phyloP scores from a whole-genome alignment of 2,888 invertebrate species.

The Ectemnius cavifrons region DNA sequence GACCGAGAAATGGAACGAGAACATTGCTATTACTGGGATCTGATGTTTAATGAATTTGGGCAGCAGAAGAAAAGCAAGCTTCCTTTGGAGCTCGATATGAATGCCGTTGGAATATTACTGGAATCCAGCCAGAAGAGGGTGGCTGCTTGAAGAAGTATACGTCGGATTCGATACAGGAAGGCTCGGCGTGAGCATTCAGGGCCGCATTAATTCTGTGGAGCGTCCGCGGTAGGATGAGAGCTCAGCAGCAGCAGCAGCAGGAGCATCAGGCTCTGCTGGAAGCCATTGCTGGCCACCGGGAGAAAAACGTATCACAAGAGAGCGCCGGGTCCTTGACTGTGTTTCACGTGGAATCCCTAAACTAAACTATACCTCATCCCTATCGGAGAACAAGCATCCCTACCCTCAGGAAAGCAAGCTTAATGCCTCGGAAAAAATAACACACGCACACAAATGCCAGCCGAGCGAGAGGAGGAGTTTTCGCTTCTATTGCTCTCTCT shows the following conservation, averaged over 20 bases:
- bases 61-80: not conserved
- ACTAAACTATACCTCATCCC: slow-evolving; percentile 71
- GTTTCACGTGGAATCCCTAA: slow-evolving; percentile 69
- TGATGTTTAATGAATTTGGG: not conserved
- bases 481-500: too few species aligned
- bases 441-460: slow-evolving; percentile 66
- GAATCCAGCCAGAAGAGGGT: not conserved
- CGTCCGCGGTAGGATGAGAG: not conserved
- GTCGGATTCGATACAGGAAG: not conserved
- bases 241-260: too few species aligned
- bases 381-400: slow-evolving; percentile 64
- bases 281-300: slow-evolving; percentile 40
- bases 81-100: not conserved
- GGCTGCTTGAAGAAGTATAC: slow-evolving; percentile 1
- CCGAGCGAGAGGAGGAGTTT: not conserved
- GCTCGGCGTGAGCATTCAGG: slow-evolving; percentile 5
- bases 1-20: not conserved
- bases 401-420: slow-evolving; percentile 71
- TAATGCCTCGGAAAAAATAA: slow-evolving; percentile 77
- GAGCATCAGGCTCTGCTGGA: not conserved
- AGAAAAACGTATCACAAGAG: slow-evolving; percentile 46
- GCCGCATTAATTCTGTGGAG: slow-evolving; percentile 5
- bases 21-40: not conserved
- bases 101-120: slow-evolving; percentile 6
- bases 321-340: slow-evolving; percentile 57